Evolutionary conservation across 1,140 invertebrate species (phyloP).

Genomic region (Drosophila rufa): DNA sequence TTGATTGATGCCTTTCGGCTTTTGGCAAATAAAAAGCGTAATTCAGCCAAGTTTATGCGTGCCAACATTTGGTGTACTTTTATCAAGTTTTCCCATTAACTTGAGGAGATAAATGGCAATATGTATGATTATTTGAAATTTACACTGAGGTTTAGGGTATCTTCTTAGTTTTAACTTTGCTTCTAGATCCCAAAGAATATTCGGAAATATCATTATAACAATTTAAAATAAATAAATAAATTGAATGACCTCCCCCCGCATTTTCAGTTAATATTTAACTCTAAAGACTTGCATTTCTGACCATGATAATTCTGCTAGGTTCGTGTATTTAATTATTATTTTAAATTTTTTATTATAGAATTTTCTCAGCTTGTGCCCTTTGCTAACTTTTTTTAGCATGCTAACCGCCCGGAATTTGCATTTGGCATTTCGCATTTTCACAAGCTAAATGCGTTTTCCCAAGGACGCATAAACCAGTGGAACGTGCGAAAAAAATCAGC

Average conservation of each 20-base stretch:
- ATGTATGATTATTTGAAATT: too few species aligned
- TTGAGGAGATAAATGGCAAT: too few species aligned
- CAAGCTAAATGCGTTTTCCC: conserved; percentile 7
- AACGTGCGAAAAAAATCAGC: conserved; percentile 37
- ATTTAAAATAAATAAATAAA: too few species aligned
- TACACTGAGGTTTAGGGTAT: too few species aligned
- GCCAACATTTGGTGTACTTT: background rate
- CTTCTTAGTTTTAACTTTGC: too few species aligned
- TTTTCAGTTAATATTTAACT: background rate
- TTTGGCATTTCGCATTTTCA: background rate
- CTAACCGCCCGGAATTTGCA: background rate
- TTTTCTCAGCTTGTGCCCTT: conserved; percentile 6
- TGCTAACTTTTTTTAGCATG: background rate
- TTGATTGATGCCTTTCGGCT: conserved; percentile 41
- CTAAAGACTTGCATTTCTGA: background rate
- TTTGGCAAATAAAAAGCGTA: conserved; percentile 30
- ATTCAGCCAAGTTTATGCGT: conserved; percentile 25
- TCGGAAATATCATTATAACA: background rate
- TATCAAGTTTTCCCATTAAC: background rate
- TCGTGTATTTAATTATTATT: background rate
- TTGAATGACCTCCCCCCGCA: too few species aligned
- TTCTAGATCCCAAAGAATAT: too few species aligned
- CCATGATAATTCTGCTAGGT: background rate
- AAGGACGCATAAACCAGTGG: conserved; percentile 34
- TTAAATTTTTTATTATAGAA: background rate